These are phyloP conservation scores for Brachypteracias leptosomus DNA, from an alignment of 2,113 vertebrate species.

Conservation along the genomic window DNA sequence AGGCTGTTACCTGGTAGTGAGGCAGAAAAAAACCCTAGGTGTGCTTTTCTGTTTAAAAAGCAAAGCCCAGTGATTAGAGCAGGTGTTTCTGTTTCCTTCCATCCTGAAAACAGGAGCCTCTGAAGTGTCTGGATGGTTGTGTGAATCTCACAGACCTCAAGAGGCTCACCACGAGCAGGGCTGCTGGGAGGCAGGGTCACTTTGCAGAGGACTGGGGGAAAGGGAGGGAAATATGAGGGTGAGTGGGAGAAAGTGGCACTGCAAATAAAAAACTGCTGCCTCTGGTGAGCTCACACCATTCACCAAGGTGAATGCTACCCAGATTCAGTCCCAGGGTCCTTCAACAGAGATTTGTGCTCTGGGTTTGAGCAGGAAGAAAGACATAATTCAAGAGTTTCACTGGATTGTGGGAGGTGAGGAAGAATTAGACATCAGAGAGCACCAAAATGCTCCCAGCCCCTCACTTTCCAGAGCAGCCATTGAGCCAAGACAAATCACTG, in stretches of 20 bases:
- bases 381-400: conserved; percentile 1
- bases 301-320: not conserved
- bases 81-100: not conserved
- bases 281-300: not conserved
- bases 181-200: not conserved
- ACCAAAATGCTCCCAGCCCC: not conserved
- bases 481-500: conserved; percentile 29
- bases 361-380: not conserved
- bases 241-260: not conserved
- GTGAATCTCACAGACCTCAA: not conserved
- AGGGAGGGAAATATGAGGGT: not conserved
- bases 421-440: not conserved
- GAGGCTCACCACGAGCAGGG: not conserved
- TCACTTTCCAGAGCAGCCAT: conserved; percentile 13
- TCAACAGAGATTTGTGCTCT: not conserved
- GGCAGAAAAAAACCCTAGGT: not conserved
- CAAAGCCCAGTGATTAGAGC: conserved; percentile 12
- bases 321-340: not conserved
- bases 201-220: not conserved
- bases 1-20: not conserved
- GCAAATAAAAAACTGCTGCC: not conserved
- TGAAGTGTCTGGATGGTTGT: not conserved
- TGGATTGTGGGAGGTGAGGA: not conserved
- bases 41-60: conserved; percentile 15
- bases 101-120: not conserved